These are phyloP conservation scores for Ametastegia equiseti DNA, from an alignment of 2,888 invertebrate species.

Conservation along the genomic window DNA sequence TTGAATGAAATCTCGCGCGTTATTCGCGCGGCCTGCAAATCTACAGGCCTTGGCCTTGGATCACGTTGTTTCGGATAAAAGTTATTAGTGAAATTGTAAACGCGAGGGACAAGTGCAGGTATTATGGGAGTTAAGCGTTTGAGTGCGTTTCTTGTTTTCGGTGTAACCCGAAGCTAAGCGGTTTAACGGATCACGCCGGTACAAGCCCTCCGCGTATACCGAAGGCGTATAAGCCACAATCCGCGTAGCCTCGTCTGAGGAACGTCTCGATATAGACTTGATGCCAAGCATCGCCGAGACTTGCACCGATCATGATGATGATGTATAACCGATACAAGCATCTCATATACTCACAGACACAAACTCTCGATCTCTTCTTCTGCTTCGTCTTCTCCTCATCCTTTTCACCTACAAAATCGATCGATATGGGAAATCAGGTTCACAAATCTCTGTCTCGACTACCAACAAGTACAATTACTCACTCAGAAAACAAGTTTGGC, in stretches of 20 bases:
- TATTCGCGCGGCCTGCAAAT: too few species aligned
- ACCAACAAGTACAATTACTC: constrained; percentile 64
- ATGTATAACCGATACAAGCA: not conserved
- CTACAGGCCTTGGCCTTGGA: not conserved
- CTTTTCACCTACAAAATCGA: too few species aligned
- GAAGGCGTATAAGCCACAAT: constrained; percentile 53
- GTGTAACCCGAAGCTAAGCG: constrained; percentile 76
- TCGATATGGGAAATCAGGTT: constrained; percentile 73
- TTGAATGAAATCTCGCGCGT: too few species aligned
- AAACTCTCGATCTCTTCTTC: constrained; percentile 8
- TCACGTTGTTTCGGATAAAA: not conserved
- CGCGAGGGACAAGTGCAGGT: constrained; percentile 64
- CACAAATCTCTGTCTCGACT: constrained; percentile 71
- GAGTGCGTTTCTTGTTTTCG: constrained; percentile 74
- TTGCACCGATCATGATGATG: not conserved
- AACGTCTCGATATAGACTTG: constrained; percentile 67
- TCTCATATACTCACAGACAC: not conserved
- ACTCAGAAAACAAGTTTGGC: too few species aligned
- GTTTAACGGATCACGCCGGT: constrained; percentile 73
- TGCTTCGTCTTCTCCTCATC: too few species aligned
- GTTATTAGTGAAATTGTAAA: not conserved
- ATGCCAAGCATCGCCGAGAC: too few species aligned
- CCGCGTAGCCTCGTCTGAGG: constrained; percentile 63
- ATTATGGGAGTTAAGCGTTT: constrained; percentile 71
- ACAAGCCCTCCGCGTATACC: too few species aligned